A percentile compares a stretch with the other conserved stretches of the same genome.
Conservation (phyloP, 1,140 invertebrate species). For the Calosoma granatense region DNA sequence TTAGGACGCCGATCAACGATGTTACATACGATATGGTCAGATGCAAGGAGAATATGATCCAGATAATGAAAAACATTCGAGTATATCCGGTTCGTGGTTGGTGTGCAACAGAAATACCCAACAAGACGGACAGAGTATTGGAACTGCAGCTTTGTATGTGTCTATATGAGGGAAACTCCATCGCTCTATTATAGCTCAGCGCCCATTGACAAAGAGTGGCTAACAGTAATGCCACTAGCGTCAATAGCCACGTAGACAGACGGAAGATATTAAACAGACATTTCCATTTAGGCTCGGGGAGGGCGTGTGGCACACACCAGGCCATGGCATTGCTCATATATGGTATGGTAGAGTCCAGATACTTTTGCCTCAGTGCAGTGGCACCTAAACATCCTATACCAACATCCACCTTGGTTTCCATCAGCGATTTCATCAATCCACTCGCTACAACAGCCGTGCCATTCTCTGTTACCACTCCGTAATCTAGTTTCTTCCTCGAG, state of each 20-base stretch:
- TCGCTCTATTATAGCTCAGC: background rate
- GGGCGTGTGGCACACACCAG: slow-evolving; percentile 18
- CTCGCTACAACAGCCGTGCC: slow-evolving; percentile 12
- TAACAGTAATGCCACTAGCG: slow-evolving; percentile 9
- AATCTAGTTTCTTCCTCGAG: background rate
- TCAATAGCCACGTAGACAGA: slow-evolving; percentile 7
- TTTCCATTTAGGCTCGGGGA: background rate
- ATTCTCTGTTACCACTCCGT: slow-evolving; percentile 14
- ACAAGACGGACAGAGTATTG: slow-evolving; percentile 13
- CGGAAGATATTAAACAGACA: background rate
- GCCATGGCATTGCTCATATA: slow-evolving; percentile 16
- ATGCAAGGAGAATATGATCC: slow-evolving; percentile 17
- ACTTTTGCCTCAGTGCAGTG: slow-evolving; percentile 3
- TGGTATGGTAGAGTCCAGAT: slow-evolving; percentile 14
- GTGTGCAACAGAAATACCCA: slow-evolving; percentile 16
- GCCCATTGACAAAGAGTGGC: slow-evolving; percentile 13
- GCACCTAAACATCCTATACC: slow-evolving; percentile 16
- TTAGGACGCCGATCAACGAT: slow-evolving; percentile 17
- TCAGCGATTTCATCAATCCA: slow-evolving; percentile 9
- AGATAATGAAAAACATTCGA: slow-evolving; percentile 18
- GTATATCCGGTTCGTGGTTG: slow-evolving; percentile 9
- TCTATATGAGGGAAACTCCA: slow-evolving; percentile 11
- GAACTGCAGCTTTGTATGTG: slow-evolving; percentile 10
- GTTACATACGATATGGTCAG: slow-evolving; percentile 16
- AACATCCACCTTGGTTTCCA: background rate